These are phyloP conservation scores for Mirounga angustirostris DNA, from an alignment of 2,113 vertebrate genomes.

Conservation along the genomic window DNA sequence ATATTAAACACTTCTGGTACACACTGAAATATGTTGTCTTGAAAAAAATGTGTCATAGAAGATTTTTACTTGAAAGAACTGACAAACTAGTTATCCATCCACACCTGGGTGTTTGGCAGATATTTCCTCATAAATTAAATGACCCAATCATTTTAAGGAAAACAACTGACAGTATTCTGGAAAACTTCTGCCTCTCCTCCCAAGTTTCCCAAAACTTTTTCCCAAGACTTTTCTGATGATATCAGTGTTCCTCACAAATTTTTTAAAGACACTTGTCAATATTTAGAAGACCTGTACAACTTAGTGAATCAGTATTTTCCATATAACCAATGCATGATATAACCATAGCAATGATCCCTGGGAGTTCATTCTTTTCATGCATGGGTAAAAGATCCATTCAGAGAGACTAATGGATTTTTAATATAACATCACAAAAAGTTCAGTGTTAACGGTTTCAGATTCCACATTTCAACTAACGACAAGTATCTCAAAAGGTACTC, in stretches of 20 bases:
- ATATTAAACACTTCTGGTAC: background rate
- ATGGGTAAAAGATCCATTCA: constrained; percentile 14
- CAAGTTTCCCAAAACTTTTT: background rate
- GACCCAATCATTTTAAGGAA: background rate
- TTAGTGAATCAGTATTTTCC: background rate
- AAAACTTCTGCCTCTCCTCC: background rate
- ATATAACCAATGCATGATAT: background rate
- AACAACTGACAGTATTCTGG: background rate
- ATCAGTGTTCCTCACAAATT: background rate
- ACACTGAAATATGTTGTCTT: background rate
- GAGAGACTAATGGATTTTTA: background rate
- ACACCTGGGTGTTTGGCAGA: background rate
- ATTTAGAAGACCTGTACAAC: background rate
- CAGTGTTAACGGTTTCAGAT: background rate
- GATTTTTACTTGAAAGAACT: background rate
- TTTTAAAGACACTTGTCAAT: background rate
- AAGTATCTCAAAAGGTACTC: background rate
- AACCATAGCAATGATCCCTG: no score
- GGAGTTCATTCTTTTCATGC: background rate
- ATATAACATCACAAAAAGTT: background rate
- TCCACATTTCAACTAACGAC: background rate
- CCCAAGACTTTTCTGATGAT: background rate
- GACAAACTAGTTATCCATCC: background rate
- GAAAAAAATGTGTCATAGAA: background rate
- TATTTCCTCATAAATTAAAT: background rate